Evolutionary conservation across 2,888 invertebrate species (phyloP), one percentile per base, ranked within the genome.

Genomic region (Terebella lapidaria): DNA sequence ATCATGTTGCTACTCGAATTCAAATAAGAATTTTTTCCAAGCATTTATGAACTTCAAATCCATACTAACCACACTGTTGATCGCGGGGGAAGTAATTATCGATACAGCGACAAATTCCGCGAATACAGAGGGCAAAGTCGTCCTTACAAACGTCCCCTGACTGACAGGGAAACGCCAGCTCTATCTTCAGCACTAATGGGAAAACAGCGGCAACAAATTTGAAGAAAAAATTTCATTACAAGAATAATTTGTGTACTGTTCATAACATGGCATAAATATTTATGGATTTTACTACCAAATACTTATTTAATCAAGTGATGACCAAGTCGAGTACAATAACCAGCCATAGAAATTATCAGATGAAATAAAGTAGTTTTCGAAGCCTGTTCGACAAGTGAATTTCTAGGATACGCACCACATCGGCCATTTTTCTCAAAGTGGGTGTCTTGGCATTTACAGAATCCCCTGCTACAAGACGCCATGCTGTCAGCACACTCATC

Each of bases 181-280:
- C 60, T 1, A 64, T 54, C 56, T 63, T 60, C 3, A 49, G 25
- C 18, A 56, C 64, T 64, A 46, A 59, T 56, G 56, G 2, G 1
- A 54, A 18, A 18, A 49, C 15, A 27, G 24, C n/a, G n/a, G n/a
- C n/a, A n/a, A n/a, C n/a, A n/a, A n/a, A n/a, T n/a, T n/a, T n/a
- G n/a, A n/a, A n/a, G n/a, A n/a, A n/a, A n/a, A n/a, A n/a, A n/a
- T n/a, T n/a, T n/a, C n/a, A n/a, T n/a, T n/a, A n/a, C n/a, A n/a
- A n/a, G n/a, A n/a, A n/a, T n/a, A n/a, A n/a, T n/a, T n/a, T n/a
- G n/a, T n/a, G n/a, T n/a, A n/a, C n/a, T n/a, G n/a, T n/a, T n/a
- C n/a, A n/a, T n/a, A n/a, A n/a, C n/a, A n/a, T n/a, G n/a, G n/a
- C n/a, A n/a, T n/a, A n/a, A n/a, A n/a, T n/a, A n/a, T n/a, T n/a